Base-by-base conservation (phyloP, 2,113 vertebrate genomes). In the Dascyllus trimaculatus region DNA sequence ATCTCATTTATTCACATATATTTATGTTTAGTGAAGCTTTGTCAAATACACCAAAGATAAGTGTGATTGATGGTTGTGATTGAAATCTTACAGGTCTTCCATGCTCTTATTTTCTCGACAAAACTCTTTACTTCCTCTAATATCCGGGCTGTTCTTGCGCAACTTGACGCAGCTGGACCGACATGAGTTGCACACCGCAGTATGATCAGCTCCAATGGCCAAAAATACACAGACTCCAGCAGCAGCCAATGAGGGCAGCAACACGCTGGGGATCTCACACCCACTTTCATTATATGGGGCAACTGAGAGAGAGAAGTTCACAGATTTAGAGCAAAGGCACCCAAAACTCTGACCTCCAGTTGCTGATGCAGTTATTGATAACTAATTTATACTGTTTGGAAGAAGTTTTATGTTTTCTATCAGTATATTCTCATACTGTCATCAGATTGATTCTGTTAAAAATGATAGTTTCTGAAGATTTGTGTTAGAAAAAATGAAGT, bases 151-250 rank as follows among this genome's bases (percentile, higher is more conserved):
- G 2, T 9, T 53, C 0, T 17, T 35, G 19, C 25, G 2, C 17
- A 11, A 48, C 80, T 88, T 86, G 65, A 85, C 62, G 21, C 60
- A 35, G 46, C 61, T 45, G 75, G 53, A 69, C 66, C 49, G 67
- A 63, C 72, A 29, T 54, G 86, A 88, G 57, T n/a, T 66, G 75
- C 79, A 86, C 81, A 80, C 84, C 79, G 84, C 91, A 84, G 85
- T 70, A 57, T 78, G 85, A 85, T 81, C 82, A 57, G 80, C 81
- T 85, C 87, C 74, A 75, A 75, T 77, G 40, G 79, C 94, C 95
- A 94, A 95, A 96, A 96, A 96, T 96, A 96, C 92, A 18, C 82
- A 62, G 69, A 61, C 91, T 88, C 81, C 81, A 66, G 88, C 76
- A 71, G 11, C 92, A 91, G 57, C 85, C 93, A 94, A 93, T 85